Evolutionary conservation across 2,113 vertebrate species (phyloP).

Genomic region (Archilochus colubris): DNA sequence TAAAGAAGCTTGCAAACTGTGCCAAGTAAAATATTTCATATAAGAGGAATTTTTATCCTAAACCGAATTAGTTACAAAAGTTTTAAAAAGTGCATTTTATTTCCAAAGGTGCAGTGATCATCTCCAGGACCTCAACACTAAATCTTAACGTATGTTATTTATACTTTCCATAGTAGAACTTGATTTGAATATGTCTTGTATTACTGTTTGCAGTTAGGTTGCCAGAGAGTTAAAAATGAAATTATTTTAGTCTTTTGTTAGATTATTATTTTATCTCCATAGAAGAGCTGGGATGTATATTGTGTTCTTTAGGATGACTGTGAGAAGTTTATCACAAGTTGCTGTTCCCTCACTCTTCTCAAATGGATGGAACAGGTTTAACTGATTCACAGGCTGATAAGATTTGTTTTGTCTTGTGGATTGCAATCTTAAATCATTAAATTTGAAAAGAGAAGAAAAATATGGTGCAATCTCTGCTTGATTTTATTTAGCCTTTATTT

Average conservation of each 20-base stretch:
- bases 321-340: neutral
- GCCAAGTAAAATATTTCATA: neutral
- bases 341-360: neutral
- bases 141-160: conserved; percentile 15
- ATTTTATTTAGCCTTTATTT: neutral
- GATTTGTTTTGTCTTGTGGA: neutral
- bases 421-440: neutral
- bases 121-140: neutral
- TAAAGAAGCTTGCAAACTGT: neutral
- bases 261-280: neutral
- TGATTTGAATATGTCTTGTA: neutral
- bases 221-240: neutral
- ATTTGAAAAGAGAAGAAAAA: neutral
- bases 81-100: neutral
- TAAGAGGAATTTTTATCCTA: neutral
- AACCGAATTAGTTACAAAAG: neutral
- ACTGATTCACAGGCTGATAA: neutral
- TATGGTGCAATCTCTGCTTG: rapidly evolving
- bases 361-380: neutral
- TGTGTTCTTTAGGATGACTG: neutral
- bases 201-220: neutral
- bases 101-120: conserved; percentile 26
- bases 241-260: neutral
- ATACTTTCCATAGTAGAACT: neutral
- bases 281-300: neutral